phyloP scores from a whole-genome alignment of 2,888 invertebrate genomes.

The Augochlorella aurata region DNA sequence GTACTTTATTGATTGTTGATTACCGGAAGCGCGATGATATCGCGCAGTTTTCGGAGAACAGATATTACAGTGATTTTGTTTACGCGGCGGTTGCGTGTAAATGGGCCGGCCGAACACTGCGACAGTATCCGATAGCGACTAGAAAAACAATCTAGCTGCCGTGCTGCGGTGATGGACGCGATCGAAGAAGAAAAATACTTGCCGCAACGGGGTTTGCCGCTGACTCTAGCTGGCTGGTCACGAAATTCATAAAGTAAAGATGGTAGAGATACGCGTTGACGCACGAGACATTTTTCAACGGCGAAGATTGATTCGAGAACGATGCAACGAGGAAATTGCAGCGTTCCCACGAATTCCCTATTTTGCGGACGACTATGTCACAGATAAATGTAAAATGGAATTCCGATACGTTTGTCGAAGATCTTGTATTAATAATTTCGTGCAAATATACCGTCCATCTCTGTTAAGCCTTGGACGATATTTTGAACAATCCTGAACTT shows the following conservation, averaged over 20 bases:
- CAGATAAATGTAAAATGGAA: neutral
- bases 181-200: conserved; percentile 28
- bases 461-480: too few relatives aligned
- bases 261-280: neutral
- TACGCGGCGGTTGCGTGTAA: neutral
- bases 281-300: neutral
- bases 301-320: conserved; percentile 10
- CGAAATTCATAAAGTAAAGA: conserved; percentile 20
- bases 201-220: conserved; percentile 14
- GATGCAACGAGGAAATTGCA: neutral
- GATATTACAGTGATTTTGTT: neutral
- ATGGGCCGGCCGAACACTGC: conserved; percentile 6
- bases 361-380: neutral
- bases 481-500: too few relatives aligned
- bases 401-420: neutral
- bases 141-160: conserved; percentile 25
- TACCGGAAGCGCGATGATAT: too few relatives aligned
- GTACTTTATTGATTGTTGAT: too few relatives aligned
- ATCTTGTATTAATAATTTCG: too few relatives aligned
- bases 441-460: neutral
- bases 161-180: conserved; percentile 4
- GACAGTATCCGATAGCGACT: conserved; percentile 39
- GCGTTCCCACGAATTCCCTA: neutral
- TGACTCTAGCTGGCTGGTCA: neutral
- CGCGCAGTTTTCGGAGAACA: too few relatives aligned